These are phyloP conservation scores for Platycnemis pennipes DNA, from an alignment of 2,888 invertebrate genomes.

Conservation along the genomic window DNA sequence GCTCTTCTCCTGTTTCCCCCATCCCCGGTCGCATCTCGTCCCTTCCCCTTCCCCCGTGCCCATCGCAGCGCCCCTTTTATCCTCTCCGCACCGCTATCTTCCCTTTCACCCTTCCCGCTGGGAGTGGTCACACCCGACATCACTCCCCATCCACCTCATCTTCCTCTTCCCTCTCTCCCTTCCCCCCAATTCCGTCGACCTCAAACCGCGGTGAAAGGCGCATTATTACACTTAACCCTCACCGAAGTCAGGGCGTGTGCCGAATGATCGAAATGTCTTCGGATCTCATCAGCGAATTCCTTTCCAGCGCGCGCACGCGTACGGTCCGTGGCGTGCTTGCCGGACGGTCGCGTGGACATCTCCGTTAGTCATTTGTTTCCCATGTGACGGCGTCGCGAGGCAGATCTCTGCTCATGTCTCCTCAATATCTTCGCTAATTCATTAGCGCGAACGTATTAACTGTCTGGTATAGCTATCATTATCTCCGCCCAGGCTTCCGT, in stretches of 20 bases:
- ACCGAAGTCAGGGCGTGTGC: neutral
- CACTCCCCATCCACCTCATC: neutral
- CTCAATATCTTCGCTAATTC: no score
- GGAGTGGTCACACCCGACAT: conserved; percentile 10
- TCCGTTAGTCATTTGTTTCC: no score
- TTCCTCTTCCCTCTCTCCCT: neutral
- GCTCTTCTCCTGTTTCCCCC: conserved; percentile 13
- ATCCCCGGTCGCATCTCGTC: neutral
- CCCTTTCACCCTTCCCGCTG: neutral
- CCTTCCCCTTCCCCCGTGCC: neutral
- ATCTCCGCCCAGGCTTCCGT: no score
- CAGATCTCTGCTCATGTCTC: no score
- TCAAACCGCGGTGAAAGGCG: conserved; percentile 34
- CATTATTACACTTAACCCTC: neutral
- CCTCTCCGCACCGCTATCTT: conserved; percentile 4
- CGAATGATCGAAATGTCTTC: neutral
- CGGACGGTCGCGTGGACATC: no score
- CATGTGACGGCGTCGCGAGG: no score
- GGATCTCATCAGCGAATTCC: neutral
- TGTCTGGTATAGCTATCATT: no score
- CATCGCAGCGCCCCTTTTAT: no score
- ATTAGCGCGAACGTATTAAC: no score
- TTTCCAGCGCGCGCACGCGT: neutral
- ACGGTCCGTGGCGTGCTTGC: neutral
- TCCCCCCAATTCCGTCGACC: neutral